A percentile compares a stretch with the other conserved stretches of the same genome.
phyloP scores from a whole-genome alignment of 30 jellyfish, hydroid and myxozoan genomes.

The Phacellophora camtschatica region DNA sequence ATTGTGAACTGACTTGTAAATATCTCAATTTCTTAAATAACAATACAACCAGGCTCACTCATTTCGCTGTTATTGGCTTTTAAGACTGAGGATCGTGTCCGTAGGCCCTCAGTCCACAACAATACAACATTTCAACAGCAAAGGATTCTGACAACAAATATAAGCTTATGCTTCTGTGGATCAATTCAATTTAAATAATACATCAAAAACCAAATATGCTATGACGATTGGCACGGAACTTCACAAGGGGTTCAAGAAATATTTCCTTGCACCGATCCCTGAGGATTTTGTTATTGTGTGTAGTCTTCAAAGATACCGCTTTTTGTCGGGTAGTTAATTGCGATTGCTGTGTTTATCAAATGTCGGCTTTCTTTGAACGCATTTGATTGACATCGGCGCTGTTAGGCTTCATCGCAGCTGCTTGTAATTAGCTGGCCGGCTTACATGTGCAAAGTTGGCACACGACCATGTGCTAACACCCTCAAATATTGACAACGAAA shows the following conservation, averaged over 20 bases:
- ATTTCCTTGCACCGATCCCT: conserved; percentile 68
- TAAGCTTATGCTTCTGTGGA: conserved; percentile 48
- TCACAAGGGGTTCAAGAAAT: conserved; percentile 65
- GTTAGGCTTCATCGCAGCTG: conserved; percentile 92
- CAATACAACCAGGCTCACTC: background rate
- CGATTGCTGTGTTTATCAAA: conserved; percentile 80
- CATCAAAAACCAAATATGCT: conserved; percentile 61
- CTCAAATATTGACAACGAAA: conserved; percentile 58
- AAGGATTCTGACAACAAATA: conserved; percentile 27
- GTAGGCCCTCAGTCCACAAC: conserved; percentile 21
- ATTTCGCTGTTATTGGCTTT: background rate
- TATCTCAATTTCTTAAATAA: background rate
- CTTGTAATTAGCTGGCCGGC: conserved; percentile 90
- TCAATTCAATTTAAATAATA: conserved; percentile 52
- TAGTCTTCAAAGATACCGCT: conserved; percentile 84
- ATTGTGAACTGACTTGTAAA: background rate
- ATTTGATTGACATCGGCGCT: conserved; percentile 85
- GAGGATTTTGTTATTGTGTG: conserved; percentile 55
- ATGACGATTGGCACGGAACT: conserved; percentile 75
- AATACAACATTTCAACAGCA: conserved; percentile 14
- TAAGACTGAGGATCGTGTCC: background rate
- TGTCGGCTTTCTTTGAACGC: conserved; percentile 73
- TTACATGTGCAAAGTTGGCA: conserved; percentile 95
- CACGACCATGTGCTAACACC: conserved; percentile 96
- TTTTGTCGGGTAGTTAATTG: conserved; percentile 81